phyloP scores from a whole-genome alignment of 1,140 invertebrate species.

The Lamellibrachia luymesi region DNA sequence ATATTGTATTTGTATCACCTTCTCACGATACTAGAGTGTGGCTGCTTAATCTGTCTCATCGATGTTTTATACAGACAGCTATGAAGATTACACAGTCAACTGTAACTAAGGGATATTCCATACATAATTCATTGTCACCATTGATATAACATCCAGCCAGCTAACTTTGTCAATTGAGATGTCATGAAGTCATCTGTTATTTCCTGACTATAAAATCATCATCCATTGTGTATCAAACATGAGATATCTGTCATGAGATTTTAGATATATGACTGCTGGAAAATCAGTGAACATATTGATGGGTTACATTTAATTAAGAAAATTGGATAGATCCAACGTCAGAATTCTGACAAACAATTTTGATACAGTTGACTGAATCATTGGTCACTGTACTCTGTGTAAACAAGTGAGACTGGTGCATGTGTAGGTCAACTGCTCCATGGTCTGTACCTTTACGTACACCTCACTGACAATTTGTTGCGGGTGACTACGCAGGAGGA shows the following conservation, averaged over 20 bases:
- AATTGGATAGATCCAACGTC: neutral
- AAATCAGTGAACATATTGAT: neutral
- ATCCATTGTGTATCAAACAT: too few relatives aligned
- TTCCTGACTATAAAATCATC: too few relatives aligned
- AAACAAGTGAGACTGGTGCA: neutral
- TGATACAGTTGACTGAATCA: neutral
- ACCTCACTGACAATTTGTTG: neutral
- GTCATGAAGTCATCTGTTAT: neutral
- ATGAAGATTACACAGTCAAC: neutral
- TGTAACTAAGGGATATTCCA: neutral
- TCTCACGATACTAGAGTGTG: neutral
- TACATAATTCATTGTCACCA: neutral
- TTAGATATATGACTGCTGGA: too few relatives aligned
- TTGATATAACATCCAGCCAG: neutral
- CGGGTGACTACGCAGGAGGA: neutral
- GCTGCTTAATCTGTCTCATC: neutral
- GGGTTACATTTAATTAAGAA: neutral
- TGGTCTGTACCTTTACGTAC: neutral
- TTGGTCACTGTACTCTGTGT: neutral
- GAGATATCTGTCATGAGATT: too few relatives aligned
- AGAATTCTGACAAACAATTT: neutral
- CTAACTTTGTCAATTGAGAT: neutral
- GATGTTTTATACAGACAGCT: neutral
- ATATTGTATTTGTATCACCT: neutral
- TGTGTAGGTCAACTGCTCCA: neutral